These are phyloP conservation scores for Timema podura DNA, from an alignment of 2,888 invertebrate species.

Conservation along the genomic window DNA sequence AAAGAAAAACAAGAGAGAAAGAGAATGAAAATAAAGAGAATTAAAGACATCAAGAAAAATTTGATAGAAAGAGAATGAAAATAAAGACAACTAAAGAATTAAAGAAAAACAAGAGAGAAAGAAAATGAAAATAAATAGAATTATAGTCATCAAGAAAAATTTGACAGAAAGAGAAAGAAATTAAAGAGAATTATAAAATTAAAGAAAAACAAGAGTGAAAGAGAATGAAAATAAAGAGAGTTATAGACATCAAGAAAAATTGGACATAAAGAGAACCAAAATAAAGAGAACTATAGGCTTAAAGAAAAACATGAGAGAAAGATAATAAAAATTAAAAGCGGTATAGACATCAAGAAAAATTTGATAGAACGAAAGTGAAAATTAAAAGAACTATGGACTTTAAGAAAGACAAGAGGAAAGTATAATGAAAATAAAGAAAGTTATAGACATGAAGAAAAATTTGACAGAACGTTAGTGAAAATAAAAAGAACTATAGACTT, in stretches of 20 bases:
- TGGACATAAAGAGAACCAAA: not conserved
- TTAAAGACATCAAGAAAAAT: not conserved
- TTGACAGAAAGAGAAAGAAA: conserved; percentile 17
- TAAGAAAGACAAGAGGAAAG: conserved; percentile 16
- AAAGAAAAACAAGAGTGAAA: not conserved
- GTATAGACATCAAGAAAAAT: not conserved
- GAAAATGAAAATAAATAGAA: not conserved
- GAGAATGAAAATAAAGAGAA: not conserved
- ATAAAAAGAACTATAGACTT: not conserved
- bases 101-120: conserved; percentile 10
- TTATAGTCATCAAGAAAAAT: conserved; percentile 6
- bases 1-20: not conserved
- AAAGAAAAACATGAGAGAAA: not conserved
- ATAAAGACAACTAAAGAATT: conserved; percentile 7
- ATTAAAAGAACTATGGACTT: conserved; percentile 12
- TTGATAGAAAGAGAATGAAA: conserved; percentile 11
- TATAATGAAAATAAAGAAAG: conserved; percentile 18
- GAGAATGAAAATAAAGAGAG: not conserved
- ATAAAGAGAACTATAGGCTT: not conserved
- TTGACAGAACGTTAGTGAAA: conserved; percentile 4
- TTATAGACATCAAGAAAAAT: not conserved
- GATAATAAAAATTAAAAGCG: not conserved
- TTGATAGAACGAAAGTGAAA: conserved; percentile 8
- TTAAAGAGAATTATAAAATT: conserved; percentile 16
- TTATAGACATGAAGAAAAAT: not conserved